Evolutionary conservation across 2,797 vertebrate species (phyloP).

Genomic region (Tapirus indicus): DNA sequence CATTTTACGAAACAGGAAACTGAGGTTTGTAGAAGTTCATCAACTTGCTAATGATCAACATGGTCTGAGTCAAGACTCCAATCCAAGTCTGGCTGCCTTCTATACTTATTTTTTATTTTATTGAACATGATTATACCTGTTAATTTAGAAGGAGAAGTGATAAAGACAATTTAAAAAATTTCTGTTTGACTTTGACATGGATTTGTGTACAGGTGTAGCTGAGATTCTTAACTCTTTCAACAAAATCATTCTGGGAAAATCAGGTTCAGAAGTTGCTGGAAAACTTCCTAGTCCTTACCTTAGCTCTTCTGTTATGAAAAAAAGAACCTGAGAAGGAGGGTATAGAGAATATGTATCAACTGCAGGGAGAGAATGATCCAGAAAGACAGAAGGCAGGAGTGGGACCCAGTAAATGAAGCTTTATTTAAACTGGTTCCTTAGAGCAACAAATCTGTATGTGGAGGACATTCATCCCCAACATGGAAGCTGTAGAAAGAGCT

Average conservation of each 20-base stretch:
- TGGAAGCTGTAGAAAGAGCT: background rate
- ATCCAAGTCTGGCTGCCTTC: background rate
- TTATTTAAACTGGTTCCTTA: background rate
- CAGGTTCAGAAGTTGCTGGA: background rate
- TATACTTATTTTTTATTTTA: background rate
- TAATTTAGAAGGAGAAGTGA: background rate
- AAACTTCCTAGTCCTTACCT: background rate
- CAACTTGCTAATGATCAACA: background rate
- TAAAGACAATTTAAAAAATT: background rate
- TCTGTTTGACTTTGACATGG: background rate
- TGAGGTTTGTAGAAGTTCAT: background rate
- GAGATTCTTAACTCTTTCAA: background rate
- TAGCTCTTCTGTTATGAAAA: background rate
- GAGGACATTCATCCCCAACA: background rate
- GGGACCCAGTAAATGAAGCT: background rate
- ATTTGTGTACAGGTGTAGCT: background rate
- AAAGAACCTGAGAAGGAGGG: background rate
- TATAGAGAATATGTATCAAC: background rate
- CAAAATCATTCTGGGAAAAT: background rate
- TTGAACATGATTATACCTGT: background rate
- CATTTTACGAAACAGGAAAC: background rate
- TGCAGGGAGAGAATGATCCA: background rate
- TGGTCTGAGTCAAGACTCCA: background rate
- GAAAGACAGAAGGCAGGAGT: background rate
- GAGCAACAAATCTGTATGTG: background rate